These are phyloP conservation scores for Eleutherodactylus coqui DNA, from an alignment of 2,797 vertebrate species.

Conservation along the genomic window DNA sequence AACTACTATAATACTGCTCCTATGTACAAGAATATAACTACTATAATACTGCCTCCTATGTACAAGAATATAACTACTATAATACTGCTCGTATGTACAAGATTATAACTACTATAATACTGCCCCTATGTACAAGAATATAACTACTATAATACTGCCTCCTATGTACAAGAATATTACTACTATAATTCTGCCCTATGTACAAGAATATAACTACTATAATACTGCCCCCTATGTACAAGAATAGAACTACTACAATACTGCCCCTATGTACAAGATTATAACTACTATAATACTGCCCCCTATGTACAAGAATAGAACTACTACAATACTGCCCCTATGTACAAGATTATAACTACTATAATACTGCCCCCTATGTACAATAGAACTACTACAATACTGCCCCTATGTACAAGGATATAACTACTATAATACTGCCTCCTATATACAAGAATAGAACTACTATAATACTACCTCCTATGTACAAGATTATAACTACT, in stretches of 20 bases:
- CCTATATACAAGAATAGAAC: background rate
- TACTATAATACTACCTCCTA: background rate
- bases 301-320: conserved; percentile 11
- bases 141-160: conserved; percentile 12
- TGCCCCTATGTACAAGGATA: background rate
- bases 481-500: background rate
- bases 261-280: background rate
- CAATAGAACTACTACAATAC: background rate
- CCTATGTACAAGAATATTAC: background rate
- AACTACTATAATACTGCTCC: conserved; percentile 7
- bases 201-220: background rate
- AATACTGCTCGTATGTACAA: background rate
- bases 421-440: background rate
- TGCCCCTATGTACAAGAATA: background rate
- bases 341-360: conserved; percentile 16
- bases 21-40: conserved; percentile 16
- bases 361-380: background rate
- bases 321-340: conserved; percentile 5
- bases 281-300: background rate
- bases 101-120: background rate
- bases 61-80: conserved; percentile 11
- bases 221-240: background rate
- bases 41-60: background rate
- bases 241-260: background rate
- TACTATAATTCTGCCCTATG: background rate